Conservation (phyloP, 2,888 invertebrate species). For the Caenorhabditis drosophilae region DNA sequence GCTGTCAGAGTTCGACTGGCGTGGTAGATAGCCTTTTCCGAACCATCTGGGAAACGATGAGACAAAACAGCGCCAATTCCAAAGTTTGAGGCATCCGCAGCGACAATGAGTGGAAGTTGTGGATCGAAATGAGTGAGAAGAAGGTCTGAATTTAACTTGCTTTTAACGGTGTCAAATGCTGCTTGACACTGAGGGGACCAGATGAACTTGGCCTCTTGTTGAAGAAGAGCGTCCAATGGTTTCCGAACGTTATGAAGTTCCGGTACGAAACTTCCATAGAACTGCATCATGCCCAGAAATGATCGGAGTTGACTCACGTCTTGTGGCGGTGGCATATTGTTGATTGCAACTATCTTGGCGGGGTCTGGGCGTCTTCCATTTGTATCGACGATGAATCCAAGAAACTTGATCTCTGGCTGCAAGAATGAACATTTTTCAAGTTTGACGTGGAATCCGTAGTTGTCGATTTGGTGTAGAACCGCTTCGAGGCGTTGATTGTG, state of each 20-base stretch:
- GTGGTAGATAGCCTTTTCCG: conserved; percentile 49
- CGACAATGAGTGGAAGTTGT: conserved; percentile 59
- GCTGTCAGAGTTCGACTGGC: conserved; percentile 29
- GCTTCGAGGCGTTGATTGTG: conserved; percentile 15
- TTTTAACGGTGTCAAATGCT: conserved; percentile 14
- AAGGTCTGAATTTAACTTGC: conserved; percentile 1
- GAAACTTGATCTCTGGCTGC: conserved; percentile 15
- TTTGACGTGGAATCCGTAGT: conserved; percentile 19
- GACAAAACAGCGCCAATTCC: conserved; percentile 62
- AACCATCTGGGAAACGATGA: conserved; percentile 53
- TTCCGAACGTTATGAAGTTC: conserved; percentile 8
- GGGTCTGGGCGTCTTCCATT: conserved; percentile 23
- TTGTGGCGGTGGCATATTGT: conserved; percentile 16
- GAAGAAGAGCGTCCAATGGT: conserved; percentile 7
- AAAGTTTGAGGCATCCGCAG: conserved; percentile 70
- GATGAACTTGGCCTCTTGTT: conserved; percentile 13
- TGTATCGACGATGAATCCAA: conserved; percentile 23
- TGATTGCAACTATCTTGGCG: conserved; percentile 15
- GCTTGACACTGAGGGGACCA: conserved; percentile 22
- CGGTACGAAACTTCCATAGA: conserved; percentile 2
- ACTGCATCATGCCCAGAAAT: conserved; percentile 25
- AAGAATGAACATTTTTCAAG: conserved; percentile 21
- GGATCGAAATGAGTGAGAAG: conserved; percentile 67
- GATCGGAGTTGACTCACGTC: conserved; percentile 11
- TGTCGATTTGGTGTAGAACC: conserved; percentile 13